phyloP scores from a whole-genome alignment of 2,888 invertebrate species.

The Poecilobothrus nobilitatus region DNA sequence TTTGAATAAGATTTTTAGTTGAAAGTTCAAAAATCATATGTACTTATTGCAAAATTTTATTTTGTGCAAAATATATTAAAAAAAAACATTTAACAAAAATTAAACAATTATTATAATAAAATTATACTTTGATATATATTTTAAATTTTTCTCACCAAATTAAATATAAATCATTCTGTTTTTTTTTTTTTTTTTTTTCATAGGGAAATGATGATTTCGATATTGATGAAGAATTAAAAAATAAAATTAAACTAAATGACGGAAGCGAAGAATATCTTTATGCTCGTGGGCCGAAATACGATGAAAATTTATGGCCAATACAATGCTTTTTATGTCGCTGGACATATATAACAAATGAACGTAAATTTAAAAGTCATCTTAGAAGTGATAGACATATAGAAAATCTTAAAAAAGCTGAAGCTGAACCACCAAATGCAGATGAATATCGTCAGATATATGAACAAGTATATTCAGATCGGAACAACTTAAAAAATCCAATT shows the following conservation, averaged over 20 bases:
- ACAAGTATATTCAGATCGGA: constrained; percentile 13
- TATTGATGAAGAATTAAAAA: neutral
- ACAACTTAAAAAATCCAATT: constrained; percentile 15
- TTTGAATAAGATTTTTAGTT: too few species aligned
- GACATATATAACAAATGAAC: constrained; percentile 14
- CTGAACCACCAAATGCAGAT: constrained; percentile 12
- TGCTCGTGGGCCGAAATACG: constrained; percentile 20
- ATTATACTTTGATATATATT: too few species aligned
- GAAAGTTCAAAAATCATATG: too few species aligned
- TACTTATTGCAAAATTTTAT: too few species aligned
- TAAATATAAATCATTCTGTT: too few species aligned
- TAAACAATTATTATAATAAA: too few species aligned
- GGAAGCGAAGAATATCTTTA: constrained; percentile 16
- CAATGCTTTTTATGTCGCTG: constrained; percentile 20
- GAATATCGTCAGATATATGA: constrained; percentile 15
- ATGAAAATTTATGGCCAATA: constrained; percentile 19
- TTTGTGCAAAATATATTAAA: too few species aligned
- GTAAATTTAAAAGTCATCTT: constrained; percentile 16
- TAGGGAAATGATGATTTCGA: neutral
- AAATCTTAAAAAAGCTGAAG: constrained; percentile 8
- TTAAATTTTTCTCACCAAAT: too few species aligned
- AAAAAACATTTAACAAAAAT: too few species aligned
- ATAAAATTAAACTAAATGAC: constrained; percentile 17
- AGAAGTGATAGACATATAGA: constrained; percentile 15
- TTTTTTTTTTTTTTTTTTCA: too few species aligned